Evolutionary conservation across 2,888 invertebrate species (phyloP), one percentile per base, ranked within the genome.

Genomic region (Idaea straminata): DNA sequence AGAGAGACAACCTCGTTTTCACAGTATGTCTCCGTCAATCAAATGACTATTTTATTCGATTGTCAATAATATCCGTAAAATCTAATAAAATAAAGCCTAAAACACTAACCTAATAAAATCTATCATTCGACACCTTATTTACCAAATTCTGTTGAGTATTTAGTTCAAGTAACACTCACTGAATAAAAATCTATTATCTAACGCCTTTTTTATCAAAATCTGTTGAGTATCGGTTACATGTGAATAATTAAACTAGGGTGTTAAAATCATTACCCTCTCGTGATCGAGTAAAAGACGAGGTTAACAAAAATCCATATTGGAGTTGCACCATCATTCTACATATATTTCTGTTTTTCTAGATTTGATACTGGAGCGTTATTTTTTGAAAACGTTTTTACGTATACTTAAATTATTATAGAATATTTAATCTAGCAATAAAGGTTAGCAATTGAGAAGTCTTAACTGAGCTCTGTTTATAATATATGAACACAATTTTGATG

Each of bases 371-470:
- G 15, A 59, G n/a, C 58, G 34, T 59, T 25, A 25, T 15, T 25
- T 13, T 25, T 16, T 34, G 6, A 59, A 16, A 59, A 47, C n/a
- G 58, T 58, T 35, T 59, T 59, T 25, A 13, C 59, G 5, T 65
- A 16, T 35, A 63, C 7, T 64, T 69, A 65, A 64, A 36, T 62
- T 66, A 64, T 64, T 62, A 36, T 66, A 66, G 66, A 38, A 38
- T 69, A 64, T 61, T 34, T 64, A 61, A 35, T 35, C 47, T 66
- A 69, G 64, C 62, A 66, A 62, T 66, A 66, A 63, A 64, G 47
- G 5, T 5, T 59, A 61, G 64, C 66, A 66, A 69, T 66, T 66
- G 69, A 69, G 69, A 69, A 69, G 69, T 57, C 59, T 59, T 58
- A 59, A 10, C 59, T 59, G 34, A 25, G 16, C 59, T 59, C 59